Base-by-base conservation (phyloP, 2,113 vertebrate genomes). In the Tragelaphus buxtoni region DNA sequence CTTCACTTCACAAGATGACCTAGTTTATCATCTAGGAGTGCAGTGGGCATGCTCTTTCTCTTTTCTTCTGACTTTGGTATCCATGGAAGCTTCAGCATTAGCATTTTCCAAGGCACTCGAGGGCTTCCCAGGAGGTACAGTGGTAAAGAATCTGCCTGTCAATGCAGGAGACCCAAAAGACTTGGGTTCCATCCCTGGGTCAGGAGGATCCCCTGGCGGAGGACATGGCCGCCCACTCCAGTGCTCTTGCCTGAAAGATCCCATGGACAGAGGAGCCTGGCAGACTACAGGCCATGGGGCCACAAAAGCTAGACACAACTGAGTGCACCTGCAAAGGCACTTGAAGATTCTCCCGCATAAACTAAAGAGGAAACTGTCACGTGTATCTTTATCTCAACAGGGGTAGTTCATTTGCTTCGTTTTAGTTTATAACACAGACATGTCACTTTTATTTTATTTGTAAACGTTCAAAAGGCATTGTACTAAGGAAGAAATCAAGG, bases 1-100 rank as follows among this genome's bases (percentile, higher is more conserved):
- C 42, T 42, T 42, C 42, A 42, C 42, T 42, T 42, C 42, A 3
- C 22, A 9, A 17, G 28, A 51, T 49, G n/a, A 4, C 55, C 7
- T 4, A 18, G 8, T 3, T 20, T 1, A 5, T 4, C 1, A 0
- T 13, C 32, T 12, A 13, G 7, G 55, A 12, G 13, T 8, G 5
- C 9, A 5, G 5, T 2, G 10, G 9, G 3, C 4, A 0, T 24
- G 3, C 10, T 60, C 26, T n/a, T 22, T 80, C 18, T 45, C 55
- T 87, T 79, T n/a, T 49, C 51, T 65, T 61, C 35, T 45, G 20
- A 93, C 55, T 24, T 74, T 49, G 5, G 30, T 11, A 18, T 32
- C 24, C 4, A 2, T 0, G 39, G 53, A 61, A n/a, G 10, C 16
- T 17, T 69, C 58, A 80, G 2, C 20, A 26, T 1, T 83, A 53